Conservation (phyloP, 2,888 invertebrate species). For the Agapostemon virescens region DNA sequence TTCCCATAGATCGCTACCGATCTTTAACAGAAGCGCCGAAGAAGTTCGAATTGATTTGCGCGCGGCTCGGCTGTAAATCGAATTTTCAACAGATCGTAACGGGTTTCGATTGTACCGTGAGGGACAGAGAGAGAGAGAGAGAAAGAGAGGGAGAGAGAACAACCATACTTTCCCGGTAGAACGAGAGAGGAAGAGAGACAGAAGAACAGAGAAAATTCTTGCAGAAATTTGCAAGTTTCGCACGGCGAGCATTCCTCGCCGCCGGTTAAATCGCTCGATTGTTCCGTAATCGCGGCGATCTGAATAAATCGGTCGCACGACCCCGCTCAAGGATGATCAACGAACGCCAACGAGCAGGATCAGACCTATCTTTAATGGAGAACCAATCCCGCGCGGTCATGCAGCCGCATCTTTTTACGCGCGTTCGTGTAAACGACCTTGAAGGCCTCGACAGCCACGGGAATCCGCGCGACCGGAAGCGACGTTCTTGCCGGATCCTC, state of each 20-base stretch:
- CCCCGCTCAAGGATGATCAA: not conserved
- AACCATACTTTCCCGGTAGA: constrained; percentile 28
- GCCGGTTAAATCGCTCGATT: constrained; percentile 55
- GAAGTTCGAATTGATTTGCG: not conserved
- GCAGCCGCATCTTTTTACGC: not conserved
- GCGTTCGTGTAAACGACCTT: constrained; percentile 10
- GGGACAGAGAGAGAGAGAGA: no score
- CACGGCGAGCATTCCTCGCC: constrained; percentile 52
- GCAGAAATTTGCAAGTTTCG: constrained; percentile 59
- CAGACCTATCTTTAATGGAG: constrained; percentile 7
- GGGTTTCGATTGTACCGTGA: not conserved
- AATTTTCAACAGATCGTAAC: not conserved
- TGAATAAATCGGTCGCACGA: constrained; percentile 50
- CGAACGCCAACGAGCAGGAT: not conserved
- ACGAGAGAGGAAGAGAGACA: constrained; percentile 13
- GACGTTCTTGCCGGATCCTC: not conserved
- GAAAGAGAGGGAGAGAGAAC: not conserved
- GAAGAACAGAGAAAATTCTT: not conserved
- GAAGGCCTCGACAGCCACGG: not conserved
- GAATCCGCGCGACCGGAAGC: constrained; percentile 3
- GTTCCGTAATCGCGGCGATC: constrained; percentile 55
- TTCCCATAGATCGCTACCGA: constrained; percentile 5
- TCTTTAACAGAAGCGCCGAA: not conserved
- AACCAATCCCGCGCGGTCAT: constrained; percentile 4
- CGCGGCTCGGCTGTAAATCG: not conserved